Evolutionary conservation across 2,888 invertebrate species (phyloP).

Genomic region (Hypomecis atomaria): DNA sequence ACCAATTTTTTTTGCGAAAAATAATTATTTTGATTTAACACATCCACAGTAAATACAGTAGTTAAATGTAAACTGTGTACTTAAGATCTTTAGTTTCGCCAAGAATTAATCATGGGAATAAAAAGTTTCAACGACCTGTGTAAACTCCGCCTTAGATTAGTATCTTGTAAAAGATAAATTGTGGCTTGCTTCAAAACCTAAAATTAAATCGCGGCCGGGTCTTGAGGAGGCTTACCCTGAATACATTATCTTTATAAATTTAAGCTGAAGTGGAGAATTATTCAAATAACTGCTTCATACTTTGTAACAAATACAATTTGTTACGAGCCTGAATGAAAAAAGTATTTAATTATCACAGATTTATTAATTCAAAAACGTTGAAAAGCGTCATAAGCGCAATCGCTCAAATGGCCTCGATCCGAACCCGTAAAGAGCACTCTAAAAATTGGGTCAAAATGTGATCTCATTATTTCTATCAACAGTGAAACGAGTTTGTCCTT

Average conservation of each 20-base stretch:
- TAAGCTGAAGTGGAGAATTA: constrained; percentile 11
- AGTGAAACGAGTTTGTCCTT: neutral
- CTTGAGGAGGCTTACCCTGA: constrained; percentile 1
- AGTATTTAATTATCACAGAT: neutral
- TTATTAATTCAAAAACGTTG: neutral
- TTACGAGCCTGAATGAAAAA: neutral
- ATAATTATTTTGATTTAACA: too few species aligned
- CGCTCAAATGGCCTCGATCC: constrained; percentile 4
- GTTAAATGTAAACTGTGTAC: too few species aligned
- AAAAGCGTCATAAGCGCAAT: neutral
- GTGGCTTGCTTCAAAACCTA: neutral
- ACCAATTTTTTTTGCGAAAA: too few species aligned
- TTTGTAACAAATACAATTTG: neutral
- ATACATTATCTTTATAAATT: constrained; percentile 13
- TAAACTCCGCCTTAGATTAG: neutral
- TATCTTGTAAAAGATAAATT: neutral
- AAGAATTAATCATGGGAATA: too few species aligned
- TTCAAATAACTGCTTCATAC: constrained; percentile 1
- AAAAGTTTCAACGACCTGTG: neutral
- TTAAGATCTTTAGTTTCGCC: too few species aligned
- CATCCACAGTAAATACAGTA: too few species aligned
- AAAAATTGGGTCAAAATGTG: constrained; percentile 16
- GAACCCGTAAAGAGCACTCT: constrained; percentile 5
- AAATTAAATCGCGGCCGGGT: constrained; percentile 12
- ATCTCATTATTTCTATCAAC: constrained; percentile 9